phyloP scores from a whole-genome alignment of 2,113 vertebrate species.

The Axis porcinus region DNA sequence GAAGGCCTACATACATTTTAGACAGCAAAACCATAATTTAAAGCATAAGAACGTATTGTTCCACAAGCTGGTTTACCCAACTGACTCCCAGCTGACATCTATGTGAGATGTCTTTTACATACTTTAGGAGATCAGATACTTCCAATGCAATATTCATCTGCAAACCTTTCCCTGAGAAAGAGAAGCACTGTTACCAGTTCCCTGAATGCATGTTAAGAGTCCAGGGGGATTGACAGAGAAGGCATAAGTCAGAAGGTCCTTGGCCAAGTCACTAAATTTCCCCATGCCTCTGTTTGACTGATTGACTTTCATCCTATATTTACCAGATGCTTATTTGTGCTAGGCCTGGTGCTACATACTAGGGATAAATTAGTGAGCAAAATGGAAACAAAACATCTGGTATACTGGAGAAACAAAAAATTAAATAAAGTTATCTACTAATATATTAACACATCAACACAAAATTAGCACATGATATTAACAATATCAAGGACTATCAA shows the following conservation, averaged over 20 bases:
- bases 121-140: slow-evolving; percentile 21
- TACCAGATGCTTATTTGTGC: background rate
- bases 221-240: background rate
- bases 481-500: background rate
- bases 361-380: background rate
- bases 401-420: background rate
- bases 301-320: background rate
- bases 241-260: background rate
- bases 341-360: background rate
- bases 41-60: slow-evolving; percentile 23
- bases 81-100: slow-evolving; percentile 34
- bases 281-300: background rate
- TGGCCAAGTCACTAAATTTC: background rate
- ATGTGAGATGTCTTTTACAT: slow-evolving; percentile 36
- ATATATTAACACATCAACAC: background rate
- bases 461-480: background rate
- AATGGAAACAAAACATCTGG: background rate
- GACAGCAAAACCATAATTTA: slow-evolving; percentile 37
- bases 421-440: background rate
- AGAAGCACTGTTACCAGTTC: background rate
- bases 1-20: slow-evolving; percentile 6
- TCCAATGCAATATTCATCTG: slow-evolving; percentile 32
- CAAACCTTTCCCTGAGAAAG: background rate
- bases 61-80: slow-evolving; percentile 31
- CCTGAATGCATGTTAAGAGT: background rate